A percentile compares a stretch with the other conserved stretches of the same genome.
Evolutionary conservation across 2,113 vertebrate genomes (phyloP).

Genomic region (Dryoscopus gambensis): DNA sequence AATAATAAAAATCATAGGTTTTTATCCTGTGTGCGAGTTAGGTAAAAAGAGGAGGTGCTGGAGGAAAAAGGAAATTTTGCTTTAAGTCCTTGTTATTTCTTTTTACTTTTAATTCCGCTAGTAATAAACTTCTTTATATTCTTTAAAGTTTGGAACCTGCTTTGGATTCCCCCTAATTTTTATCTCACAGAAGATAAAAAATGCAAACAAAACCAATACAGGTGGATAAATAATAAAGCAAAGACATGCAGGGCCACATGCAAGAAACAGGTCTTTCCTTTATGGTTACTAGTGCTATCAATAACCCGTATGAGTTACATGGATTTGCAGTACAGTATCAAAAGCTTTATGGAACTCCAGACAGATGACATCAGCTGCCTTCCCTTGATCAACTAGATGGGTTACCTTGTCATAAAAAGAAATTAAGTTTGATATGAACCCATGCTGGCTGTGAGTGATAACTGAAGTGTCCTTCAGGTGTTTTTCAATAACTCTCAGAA

Average conservation of each 20-base stretch:
- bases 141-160: too few relatives aligned
- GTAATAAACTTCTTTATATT: too few relatives aligned
- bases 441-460: background rate
- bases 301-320: fast-evolving
- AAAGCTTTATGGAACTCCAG: background rate
- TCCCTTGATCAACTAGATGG: background rate
- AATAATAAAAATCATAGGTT: too few relatives aligned
- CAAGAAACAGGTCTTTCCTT: background rate
- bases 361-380: background rate
- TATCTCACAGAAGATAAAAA: too few relatives aligned
- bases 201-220: too few relatives aligned
- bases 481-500: background rate
- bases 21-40: too few relatives aligned
- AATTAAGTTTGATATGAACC: background rate
- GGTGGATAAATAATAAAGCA: background rate
- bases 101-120: too few relatives aligned
- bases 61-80: too few relatives aligned
- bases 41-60: too few relatives aligned
- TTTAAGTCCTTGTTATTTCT: too few relatives aligned
- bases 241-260: background rate
- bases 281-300: too few relatives aligned
- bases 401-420: background rate
- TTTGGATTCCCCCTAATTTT: too few relatives aligned
- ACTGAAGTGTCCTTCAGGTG: background rate
- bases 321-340: background rate